Evolutionary conservation across 2,797 vertebrate species (phyloP).

Genomic region (Channa striata): DNA sequence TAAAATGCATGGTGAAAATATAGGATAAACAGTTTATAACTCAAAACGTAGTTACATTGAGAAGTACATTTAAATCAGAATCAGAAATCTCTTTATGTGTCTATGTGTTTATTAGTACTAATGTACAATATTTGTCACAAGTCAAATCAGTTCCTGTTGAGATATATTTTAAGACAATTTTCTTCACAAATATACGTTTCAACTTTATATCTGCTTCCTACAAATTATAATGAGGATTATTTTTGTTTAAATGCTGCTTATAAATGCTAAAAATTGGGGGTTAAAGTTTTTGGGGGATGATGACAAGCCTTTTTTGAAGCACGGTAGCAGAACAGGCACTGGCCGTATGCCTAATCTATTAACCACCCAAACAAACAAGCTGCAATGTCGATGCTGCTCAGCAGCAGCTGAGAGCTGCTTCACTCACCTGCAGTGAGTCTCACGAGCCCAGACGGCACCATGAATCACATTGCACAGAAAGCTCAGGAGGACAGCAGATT

Average conservation of each 20-base stretch:
- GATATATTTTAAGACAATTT: too few relatives aligned
- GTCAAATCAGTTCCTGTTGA: too few relatives aligned
- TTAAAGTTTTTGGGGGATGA: not conserved
- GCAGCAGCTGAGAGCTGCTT: conserved; percentile 30
- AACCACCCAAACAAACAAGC: not conserved
- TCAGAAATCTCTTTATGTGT: too few relatives aligned
- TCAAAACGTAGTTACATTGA: too few relatives aligned
- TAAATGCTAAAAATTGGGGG: not conserved
- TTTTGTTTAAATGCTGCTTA: conserved; percentile 9
- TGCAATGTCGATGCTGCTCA: not conserved
- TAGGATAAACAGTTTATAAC: too few relatives aligned
- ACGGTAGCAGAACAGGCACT: not conserved
- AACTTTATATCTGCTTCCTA: too few relatives aligned
- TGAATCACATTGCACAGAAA: conserved; percentile 23
- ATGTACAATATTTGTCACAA: too few relatives aligned
- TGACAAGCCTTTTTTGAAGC: conserved; percentile 1
- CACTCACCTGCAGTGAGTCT: conserved; percentile 19
- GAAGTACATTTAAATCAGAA: too few relatives aligned
- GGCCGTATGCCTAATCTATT: not conserved
- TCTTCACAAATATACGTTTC: too few relatives aligned
- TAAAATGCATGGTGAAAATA: too few relatives aligned
- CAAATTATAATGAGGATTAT: not conserved
- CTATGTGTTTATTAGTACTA: too few relatives aligned
- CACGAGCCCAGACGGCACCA: not conserved
- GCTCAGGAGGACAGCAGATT: conserved; percentile 14